A percentile compares a stretch with the other conserved stretches of the same genome.
Conservation (phyloP, 2,888 invertebrate species). For the Cephus pulcher region DNA sequence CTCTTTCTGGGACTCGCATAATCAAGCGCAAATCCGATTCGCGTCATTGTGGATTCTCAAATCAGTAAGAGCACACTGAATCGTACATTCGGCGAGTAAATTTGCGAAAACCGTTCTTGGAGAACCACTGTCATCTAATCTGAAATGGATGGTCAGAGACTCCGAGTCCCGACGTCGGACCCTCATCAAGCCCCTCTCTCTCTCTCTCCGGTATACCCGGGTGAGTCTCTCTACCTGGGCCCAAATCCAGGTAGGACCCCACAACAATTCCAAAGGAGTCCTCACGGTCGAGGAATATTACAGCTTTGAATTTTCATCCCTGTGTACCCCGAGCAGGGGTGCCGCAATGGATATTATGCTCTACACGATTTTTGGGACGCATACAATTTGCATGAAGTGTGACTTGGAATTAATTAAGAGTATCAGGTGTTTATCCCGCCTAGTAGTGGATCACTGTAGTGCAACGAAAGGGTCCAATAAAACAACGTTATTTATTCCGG, state of each 20-base stretch:
- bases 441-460: not conserved
- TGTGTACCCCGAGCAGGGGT: not conserved
- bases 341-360: not conserved
- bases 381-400: constrained; percentile 4
- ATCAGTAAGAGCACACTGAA: not conserved
- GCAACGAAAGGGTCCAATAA: not conserved
- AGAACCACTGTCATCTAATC: constrained; percentile 25
- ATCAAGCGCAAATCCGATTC: not conserved
- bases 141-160: constrained; percentile 18
- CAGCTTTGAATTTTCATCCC: constrained; percentile 7
- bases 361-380: not conserved
- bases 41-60: not conserved
- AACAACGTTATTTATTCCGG: not conserved
- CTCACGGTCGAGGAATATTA: not conserved
- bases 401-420: not conserved
- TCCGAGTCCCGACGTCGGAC: constrained; percentile 42
- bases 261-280: not conserved
- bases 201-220: constrained; percentile 9
- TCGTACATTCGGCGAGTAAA: not conserved
- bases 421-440: not conserved
- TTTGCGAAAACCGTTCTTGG: not conserved
- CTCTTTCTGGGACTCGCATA: not conserved
- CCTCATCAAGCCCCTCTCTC: constrained; percentile 46
- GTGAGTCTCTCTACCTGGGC: constrained; percentile 41
- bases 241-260: constrained; percentile 18